phyloP scores from a whole-genome alignment of 2,888 invertebrate species.

The Agonopterix alstromeriana region DNA sequence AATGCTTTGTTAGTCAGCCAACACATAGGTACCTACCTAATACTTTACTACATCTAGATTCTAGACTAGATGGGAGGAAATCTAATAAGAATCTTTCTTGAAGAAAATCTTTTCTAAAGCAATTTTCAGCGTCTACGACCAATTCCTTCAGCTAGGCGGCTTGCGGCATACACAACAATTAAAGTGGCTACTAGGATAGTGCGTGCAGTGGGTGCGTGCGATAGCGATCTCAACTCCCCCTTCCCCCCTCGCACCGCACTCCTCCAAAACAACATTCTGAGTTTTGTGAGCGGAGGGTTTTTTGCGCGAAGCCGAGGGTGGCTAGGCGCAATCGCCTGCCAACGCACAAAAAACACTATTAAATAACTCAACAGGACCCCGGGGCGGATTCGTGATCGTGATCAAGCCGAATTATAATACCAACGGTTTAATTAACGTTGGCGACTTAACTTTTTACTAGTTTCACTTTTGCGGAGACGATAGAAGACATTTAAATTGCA shows the following conservation, averaged over 20 bases:
- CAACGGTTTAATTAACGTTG: conserved; percentile 60
- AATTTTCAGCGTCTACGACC: conserved; percentile 6
- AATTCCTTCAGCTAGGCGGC: conserved; percentile 33
- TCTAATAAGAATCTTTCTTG: too few species aligned
- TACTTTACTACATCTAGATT: too few species aligned
- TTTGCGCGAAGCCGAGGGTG: conserved; percentile 73
- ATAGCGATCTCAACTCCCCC: conserved; percentile 68
- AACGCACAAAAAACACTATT: conserved; percentile 72
- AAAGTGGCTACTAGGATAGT: conserved; percentile 71
- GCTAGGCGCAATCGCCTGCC: conserved; percentile 69
- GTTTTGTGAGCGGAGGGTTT: conserved; percentile 72
- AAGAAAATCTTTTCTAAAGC: too few species aligned
- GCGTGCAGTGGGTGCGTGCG: conserved; percentile 75
- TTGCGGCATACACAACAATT: conserved; percentile 46
- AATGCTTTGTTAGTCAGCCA: too few species aligned
- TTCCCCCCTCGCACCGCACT: conserved; percentile 32
- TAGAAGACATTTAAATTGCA: too few species aligned
- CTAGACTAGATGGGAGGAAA: too few species aligned
- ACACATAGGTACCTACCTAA: too few species aligned
- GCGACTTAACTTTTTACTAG: conserved; percentile 35
- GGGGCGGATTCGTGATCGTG: conserved; percentile 71
- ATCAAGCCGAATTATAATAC: conserved; percentile 60
- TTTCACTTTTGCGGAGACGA: neutral
- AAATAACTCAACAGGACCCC: conserved; percentile 69
- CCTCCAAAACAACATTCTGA: conserved; percentile 69